Evolutionary conservation across 2,888 invertebrate species (phyloP), one percentile per base, ranked within the genome.

Genomic region (Ecdyonurus torrentis): DNA sequence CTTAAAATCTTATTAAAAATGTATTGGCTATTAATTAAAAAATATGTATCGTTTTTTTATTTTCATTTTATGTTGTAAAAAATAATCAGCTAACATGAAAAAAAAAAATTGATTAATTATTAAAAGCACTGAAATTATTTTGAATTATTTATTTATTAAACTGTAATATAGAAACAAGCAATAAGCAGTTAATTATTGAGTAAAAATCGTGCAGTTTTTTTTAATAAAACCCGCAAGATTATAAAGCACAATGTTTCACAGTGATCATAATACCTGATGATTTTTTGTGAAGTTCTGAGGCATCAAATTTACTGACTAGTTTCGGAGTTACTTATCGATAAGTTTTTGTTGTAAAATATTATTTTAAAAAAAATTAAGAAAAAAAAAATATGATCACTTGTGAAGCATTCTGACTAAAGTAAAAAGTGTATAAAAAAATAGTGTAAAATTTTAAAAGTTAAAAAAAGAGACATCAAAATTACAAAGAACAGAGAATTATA

Each of bases 311-410:
- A 37, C 37, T 37, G 37, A 37, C 37, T 37, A 5, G 15, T 10
- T 10, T 10, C 37, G 37, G 5, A 10, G 37, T 10, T 37, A 37
- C 37, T 37, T 10, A 37, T 37, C 15, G 15, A 10, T 15, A 15
- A 10, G 5, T 10, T 37, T 37, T 10, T 37, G 5, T 37, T 37
- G 58, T 60, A 59, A 61, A 60, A 63, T 62, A 61, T 61, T 25
- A 63, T 53, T 58, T 63, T 61, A 59, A 61, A 61, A 64, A 64
- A 23, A 20, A 55, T 62, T 61, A 58, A 64, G n/a, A n/a, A n/a
- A n/a, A n/a, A 67, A 66, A 61, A 19, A 23, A 61, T 25, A 52
- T 67, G 66, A 68, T 65, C 67, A 69, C 68, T 69, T 69, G 67
- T 67, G 63, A 63, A 61, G 55, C 64, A 66, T 64, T 52, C 58